Conservation (phyloP, 2,888 invertebrate species). For the Apodemia zela region DNA sequence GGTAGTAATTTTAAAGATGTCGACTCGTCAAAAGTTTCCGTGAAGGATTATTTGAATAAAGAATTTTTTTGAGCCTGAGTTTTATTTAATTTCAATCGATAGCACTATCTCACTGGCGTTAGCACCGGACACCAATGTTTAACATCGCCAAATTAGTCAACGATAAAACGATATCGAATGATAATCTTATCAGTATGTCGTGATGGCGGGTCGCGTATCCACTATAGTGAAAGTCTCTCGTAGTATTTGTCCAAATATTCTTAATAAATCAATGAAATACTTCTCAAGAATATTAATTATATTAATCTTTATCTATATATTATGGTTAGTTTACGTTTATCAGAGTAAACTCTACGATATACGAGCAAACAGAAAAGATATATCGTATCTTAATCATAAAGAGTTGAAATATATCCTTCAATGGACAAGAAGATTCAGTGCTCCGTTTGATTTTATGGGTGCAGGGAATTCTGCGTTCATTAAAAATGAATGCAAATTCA, state of each 20-base stretch:
- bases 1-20: too few species aligned
- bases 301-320: background rate
- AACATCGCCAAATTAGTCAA: background rate
- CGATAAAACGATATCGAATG: background rate
- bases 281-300: background rate
- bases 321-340: slow-evolving; percentile 19
- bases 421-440: slow-evolving; percentile 25
- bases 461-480: slow-evolving; percentile 27
- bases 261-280: background rate
- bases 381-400: slow-evolving; percentile 28
- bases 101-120: background rate
- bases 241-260: slow-evolving; percentile 2
- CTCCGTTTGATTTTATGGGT: slow-evolving; percentile 28
- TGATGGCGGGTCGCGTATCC: background rate
- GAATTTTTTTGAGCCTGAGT: too few species aligned
- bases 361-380: slow-evolving; percentile 23
- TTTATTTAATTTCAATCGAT: too few species aligned
- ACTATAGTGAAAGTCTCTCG: background rate
- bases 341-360: slow-evolving; percentile 25
- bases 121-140: background rate
- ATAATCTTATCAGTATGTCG: slow-evolving; percentile 1
- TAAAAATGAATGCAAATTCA: slow-evolving; percentile 28
- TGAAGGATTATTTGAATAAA: too few species aligned
- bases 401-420: slow-evolving; percentile 29
- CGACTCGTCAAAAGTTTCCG: too few species aligned